These are phyloP conservation scores for Bombylius discolor DNA, from an alignment of 2,888 invertebrate genomes.

Conservation along the genomic window DNA sequence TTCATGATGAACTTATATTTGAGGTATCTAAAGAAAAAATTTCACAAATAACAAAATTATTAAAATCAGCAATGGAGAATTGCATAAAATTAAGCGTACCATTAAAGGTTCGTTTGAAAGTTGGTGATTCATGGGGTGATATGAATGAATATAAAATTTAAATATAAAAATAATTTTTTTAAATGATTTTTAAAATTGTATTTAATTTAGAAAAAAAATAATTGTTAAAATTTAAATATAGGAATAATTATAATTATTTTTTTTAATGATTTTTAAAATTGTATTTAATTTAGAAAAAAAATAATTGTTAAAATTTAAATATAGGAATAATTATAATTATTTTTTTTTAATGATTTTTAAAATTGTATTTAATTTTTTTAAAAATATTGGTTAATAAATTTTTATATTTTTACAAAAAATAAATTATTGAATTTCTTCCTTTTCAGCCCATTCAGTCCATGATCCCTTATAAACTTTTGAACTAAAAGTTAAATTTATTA, in stretches of 20 bases:
- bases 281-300: not conserved
- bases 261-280: no score
- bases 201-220: no score
- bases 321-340: no score
- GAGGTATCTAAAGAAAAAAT: conserved; percentile 58
- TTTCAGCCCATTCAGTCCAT: conserved; percentile 34
- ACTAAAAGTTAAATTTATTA: conserved; percentile 17
- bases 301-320: not conserved
- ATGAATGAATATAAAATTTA: not conserved
- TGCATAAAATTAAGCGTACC: conserved; percentile 59
- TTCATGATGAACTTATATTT: conserved; percentile 94
- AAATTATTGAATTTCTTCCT: conserved; percentile 17
- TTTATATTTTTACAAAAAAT: no score
- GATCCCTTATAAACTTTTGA: conserved; percentile 33
- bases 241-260: no score
- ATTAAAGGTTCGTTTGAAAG: conserved; percentile 77
- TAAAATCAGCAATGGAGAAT: conserved; percentile 71
- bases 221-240: no score
- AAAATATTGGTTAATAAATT: no score
- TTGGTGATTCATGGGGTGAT: conserved; percentile 69
- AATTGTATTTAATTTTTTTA: no score
- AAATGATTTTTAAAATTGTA: no score
- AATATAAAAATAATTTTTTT: not conserved
- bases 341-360: no score
- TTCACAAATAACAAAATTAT: conserved; percentile 43